A percentile compares a stretch with the other conserved stretches of the same genome.
phyloP scores from a whole-genome alignment of 2,797 vertebrate genomes.

The Trematomus bernacchii region DNA sequence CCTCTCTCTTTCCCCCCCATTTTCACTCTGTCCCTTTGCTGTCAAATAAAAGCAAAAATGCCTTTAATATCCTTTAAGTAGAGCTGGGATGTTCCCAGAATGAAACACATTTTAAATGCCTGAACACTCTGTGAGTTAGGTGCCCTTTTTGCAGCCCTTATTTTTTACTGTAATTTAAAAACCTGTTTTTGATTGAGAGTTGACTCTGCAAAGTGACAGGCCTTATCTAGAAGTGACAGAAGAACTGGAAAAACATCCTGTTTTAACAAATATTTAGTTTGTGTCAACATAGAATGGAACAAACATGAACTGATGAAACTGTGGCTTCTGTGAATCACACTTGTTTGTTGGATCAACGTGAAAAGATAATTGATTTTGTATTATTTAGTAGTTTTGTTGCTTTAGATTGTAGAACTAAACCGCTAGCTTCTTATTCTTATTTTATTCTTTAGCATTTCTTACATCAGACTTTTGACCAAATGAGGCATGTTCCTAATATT shows the following conservation, averaged over 20 bases:
- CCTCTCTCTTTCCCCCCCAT: no score
- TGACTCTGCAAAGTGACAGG: neutral
- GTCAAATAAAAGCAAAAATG: no score
- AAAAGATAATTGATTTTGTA: neutral
- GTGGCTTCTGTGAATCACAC: neutral
- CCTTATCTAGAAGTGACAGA: neutral
- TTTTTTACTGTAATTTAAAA: neutral
- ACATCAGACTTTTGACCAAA: neutral
- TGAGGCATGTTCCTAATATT: neutral
- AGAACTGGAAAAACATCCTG: neutral
- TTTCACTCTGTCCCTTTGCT: no score
- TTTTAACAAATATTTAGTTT: neutral
- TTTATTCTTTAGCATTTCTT: neutral
- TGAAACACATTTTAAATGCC: neutral
- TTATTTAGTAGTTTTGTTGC: neutral
- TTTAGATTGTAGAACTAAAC: neutral
- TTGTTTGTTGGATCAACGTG: no score
- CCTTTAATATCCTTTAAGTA: no score
- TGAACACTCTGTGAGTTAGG: neutral
- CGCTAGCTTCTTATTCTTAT: neutral
- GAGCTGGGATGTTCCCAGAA: constrained; percentile 7
- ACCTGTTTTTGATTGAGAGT: neutral
- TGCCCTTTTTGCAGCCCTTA: neutral
- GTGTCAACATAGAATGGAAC: no score
- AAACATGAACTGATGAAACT: neutral